These are phyloP conservation scores for Cosmorhoe ocellata DNA, from an alignment of 2,888 invertebrate genomes.

Conservation along the genomic window DNA sequence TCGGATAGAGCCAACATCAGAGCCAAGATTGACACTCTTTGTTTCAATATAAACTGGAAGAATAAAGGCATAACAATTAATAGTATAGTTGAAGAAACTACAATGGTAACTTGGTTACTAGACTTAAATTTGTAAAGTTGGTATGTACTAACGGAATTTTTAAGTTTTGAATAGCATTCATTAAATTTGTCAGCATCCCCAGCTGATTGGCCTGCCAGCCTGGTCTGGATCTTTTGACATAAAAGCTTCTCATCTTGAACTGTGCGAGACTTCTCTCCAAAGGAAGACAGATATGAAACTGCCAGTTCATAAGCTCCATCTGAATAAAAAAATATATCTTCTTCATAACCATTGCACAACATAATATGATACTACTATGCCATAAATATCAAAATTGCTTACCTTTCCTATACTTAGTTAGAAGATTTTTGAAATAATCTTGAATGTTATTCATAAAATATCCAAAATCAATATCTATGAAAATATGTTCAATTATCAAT, in stretches of 20 bases:
- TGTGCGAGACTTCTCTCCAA: slow-evolving; percentile 53
- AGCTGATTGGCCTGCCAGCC: slow-evolving; percentile 52
- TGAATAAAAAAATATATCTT: too few relatives aligned
- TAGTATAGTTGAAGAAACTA: too few relatives aligned
- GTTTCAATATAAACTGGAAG: slow-evolving; percentile 82
- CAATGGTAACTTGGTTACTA: too few relatives aligned
- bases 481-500: too few relatives aligned
- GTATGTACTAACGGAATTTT: slow-evolving; percentile 65
- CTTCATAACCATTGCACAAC: too few relatives aligned
- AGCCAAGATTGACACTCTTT: slow-evolving; percentile 82
- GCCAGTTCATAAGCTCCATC: slow-evolving; percentile 76
- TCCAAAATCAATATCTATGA: slow-evolving; percentile 6
- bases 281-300: slow-evolving; percentile 68
- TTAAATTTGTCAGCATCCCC: slow-evolving; percentile 73
- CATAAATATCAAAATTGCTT: background rate
- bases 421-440: slow-evolving; percentile 49
- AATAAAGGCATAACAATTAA: background rate
- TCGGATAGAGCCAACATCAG: slow-evolving; percentile 75
- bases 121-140: too few relatives aligned
- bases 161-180: slow-evolving; percentile 72
- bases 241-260: slow-evolving; percentile 66
- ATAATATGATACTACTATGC: too few relatives aligned
- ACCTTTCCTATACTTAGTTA: slow-evolving; percentile 44
- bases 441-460: slow-evolving; percentile 55
- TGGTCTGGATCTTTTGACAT: slow-evolving; percentile 68